phyloP scores from a whole-genome alignment of 2,797 vertebrate species.

The Propithecus perrieri region DNA sequence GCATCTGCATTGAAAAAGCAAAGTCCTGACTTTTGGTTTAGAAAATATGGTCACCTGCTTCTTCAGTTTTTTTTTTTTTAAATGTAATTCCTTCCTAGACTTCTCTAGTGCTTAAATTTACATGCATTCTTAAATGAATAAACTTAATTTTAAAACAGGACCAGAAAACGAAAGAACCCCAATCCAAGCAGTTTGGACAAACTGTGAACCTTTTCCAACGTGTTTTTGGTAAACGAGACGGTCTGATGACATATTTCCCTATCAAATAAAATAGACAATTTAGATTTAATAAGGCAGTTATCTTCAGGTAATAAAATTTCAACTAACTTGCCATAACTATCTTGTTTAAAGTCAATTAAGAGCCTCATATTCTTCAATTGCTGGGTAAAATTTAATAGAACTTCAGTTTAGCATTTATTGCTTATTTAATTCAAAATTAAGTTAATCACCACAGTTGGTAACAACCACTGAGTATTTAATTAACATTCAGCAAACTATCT shows the following conservation, averaged over 20 bases:
- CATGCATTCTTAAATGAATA: not conserved
- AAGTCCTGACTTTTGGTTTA: not conserved
- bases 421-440: constrained; percentile 88
- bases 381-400: constrained; percentile 86
- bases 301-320: constrained; percentile 84
- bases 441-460: constrained; percentile 85
- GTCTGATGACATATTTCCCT: constrained; percentile 69
- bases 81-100: not conserved
- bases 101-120: not conserved
- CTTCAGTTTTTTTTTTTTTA: not conserved
- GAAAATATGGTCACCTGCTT: not conserved
- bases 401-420: constrained; percentile 86
- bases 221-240: constrained; percentile 48
- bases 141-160: not conserved
- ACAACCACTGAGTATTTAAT: constrained; percentile 86
- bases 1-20: not conserved
- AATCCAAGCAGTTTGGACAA: not conserved
- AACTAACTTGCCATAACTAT: constrained; percentile 83
- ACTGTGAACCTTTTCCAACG: constrained; percentile 25
- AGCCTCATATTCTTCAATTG: constrained; percentile 81
- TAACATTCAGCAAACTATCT: constrained; percentile 84
- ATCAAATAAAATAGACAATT: constrained; percentile 80
- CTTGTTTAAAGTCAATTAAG: constrained; percentile 85
- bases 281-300: constrained; percentile 84
- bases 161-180: not conserved